Conservation (phyloP, 2,888 invertebrate genomes). For the Myopa tessellatipennis region DNA sequence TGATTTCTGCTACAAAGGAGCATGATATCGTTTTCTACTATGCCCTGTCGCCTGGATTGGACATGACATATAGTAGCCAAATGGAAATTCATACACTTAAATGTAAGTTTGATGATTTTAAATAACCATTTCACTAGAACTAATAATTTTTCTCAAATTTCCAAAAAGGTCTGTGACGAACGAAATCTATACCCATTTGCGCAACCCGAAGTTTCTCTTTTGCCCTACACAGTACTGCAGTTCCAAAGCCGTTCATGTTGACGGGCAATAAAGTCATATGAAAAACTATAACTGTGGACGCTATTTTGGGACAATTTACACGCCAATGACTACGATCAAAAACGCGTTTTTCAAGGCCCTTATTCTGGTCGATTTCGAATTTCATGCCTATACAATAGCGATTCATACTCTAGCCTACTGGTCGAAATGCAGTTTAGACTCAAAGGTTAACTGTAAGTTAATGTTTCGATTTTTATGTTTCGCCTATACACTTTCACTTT, state of each 20-base stretch:
- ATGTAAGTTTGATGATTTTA: slow-evolving; percentile 98
- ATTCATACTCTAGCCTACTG: slow-evolving; percentile 96
- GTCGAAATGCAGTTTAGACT: slow-evolving; percentile 86
- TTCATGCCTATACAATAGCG: slow-evolving; percentile 96
- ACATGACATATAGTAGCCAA: slow-evolving; percentile 92
- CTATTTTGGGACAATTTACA: slow-evolving; percentile 98
- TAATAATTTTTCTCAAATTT: not conserved
- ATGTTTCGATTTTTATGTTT: not conserved
- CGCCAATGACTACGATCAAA: slow-evolving; percentile 99
- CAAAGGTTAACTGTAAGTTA: slow-evolving; percentile 73
- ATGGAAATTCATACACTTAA: slow-evolving; percentile 88
- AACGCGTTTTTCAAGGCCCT: slow-evolving; percentile 93
- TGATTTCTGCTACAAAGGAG: slow-evolving; percentile 90
- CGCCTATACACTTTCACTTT: not conserved
- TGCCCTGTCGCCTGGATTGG: slow-evolving; percentile 95
- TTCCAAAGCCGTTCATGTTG: slow-evolving; percentile 84
- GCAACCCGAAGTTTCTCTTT: slow-evolving; percentile 88
- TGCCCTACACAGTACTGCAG: slow-evolving; percentile 99
- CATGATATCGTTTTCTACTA: slow-evolving; percentile 94
- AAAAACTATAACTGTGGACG: slow-evolving; percentile 83
- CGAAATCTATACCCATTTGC: slow-evolving; percentile 92
- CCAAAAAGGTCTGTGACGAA: slow-evolving; percentile 90
- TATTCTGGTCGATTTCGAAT: slow-evolving; percentile 96
- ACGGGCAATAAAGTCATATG: slow-evolving; percentile 95
- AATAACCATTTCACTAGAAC: too few species aligned